Evolutionary conservation across 2,888 invertebrate species (phyloP).

Genomic region (Tiliacea citrago): DNA sequence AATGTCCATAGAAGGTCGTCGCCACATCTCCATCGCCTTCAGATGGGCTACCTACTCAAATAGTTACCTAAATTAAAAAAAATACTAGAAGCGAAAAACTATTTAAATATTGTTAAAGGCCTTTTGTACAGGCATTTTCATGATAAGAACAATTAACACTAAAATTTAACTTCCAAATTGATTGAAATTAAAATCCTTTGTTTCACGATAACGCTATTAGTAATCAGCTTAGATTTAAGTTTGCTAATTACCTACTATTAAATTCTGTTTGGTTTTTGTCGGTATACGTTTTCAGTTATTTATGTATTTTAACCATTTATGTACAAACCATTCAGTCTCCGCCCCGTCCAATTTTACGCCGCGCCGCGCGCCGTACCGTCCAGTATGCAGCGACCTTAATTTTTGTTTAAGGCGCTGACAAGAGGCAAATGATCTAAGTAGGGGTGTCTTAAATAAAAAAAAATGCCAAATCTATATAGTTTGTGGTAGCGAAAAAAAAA

Average conservation of each 20-base stretch:
- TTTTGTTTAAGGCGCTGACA: too few relatives aligned
- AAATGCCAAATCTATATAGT: too few relatives aligned
- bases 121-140: background rate
- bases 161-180: constrained; percentile 29
- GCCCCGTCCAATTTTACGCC: too few relatives aligned
- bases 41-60: background rate
- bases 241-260: constrained; percentile 10
- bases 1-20: background rate
- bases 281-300: too few relatives aligned
- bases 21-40: background rate
- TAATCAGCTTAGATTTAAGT: constrained; percentile 1
- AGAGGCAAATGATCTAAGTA: too few relatives aligned
- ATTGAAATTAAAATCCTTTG: constrained; percentile 17
- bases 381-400: too few relatives aligned
- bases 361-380: too few relatives aligned
- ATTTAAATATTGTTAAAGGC: background rate
- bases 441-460: too few relatives aligned
- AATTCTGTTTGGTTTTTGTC: background rate
- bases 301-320: too few relatives aligned
- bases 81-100: background rate
- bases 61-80: background rate
- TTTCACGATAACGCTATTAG: constrained; percentile 5
- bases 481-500: too few relatives aligned
- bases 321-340: too few relatives aligned
- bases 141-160: background rate